Base-by-base conservation (phyloP, 1,140 invertebrate genomes). In the Heterodera carotae region DNA sequence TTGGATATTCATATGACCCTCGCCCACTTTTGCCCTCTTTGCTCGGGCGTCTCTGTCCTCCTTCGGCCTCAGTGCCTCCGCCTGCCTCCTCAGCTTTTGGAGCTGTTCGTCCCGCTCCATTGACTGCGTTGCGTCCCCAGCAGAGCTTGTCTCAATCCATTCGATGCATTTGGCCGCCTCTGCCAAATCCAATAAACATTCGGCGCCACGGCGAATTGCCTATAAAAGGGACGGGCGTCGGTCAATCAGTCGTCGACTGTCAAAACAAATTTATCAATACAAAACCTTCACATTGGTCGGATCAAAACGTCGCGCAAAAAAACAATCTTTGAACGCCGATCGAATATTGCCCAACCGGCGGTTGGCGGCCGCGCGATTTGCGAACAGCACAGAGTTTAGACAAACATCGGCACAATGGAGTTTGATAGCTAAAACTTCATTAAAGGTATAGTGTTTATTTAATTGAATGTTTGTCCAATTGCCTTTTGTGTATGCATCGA, bases 361-460 rank as follows among this genome's bases (percentile, higher is more conserved):
- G 84, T 98, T 92, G 0, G 93, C 91, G 0, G 95, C 93, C 7
- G 94, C 93, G 86, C 96, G 90, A 86, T 98, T 98, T 82, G 94
- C 94, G 83, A 94, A 94, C 4, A 98, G 90, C 71, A 92, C 92
- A 64, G 94, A 92, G 88, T 94, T 92, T 0, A 97, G 88, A 81
- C 93, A 90, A 6, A 88, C 84, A 88, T 96, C 91, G 8, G 91
- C 89, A 88, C 92, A 93, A 84, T 92, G 92, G 18, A 91, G 89
- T 88, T 93, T 93, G 34, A 97, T 91, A 1, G 93, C 95, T 86
- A 48, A 66, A 84, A n/a, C n/a, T n/a, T n/a, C n/a, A n/a, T n/a
- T n/a, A 84, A 39, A 15, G 12, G 25, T n/a, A n/a, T n/a, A n/a
- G n/a, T n/a, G n/a, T n/a, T 43, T 76, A 29, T 48, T 76, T 25